Base-by-base conservation (phyloP, 2,888 invertebrate genomes). In the Litoditis marina region DNA sequence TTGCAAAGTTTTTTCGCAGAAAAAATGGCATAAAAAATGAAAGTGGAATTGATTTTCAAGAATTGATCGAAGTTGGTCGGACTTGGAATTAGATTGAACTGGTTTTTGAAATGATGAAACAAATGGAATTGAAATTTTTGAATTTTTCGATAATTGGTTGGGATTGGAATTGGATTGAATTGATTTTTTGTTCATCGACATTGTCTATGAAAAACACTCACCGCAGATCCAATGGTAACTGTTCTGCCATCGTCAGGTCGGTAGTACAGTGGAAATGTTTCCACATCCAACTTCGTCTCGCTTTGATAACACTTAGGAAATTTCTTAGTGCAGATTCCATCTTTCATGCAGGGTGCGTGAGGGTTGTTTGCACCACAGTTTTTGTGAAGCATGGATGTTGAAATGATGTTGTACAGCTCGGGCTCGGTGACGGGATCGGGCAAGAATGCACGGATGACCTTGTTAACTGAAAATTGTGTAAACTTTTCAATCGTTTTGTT, bases 291-390 rank as follows among this genome's bases (percentile, higher is more conserved):
- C 7, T 60, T 34, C 16, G 84, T 85, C 32, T 64, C 68, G 11
- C 69, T 60, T 5, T 32, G 19, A 60, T 79, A 78, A 1, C 69
- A 63, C 60, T 81, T 79, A n/a, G 84, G 84, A 66, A 77, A 85
- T 8, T 70, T 69, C 71, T 85, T 85, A 0, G 77, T 68, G 73
- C 85, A 85, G 1, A 27, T 53, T 8, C 34, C 81, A 50, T 82
- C 71, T n/a, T 65, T 64, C 84, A 84, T 85, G 74, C 84, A 85
- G 1, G 83, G 80, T 30, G 83, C 36, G 5, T 57, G 42, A 27
- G 62, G 60, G 55, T 81, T 80, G 6, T 60, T 27, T 4, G 22
- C 30, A 6, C 78, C 80, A 53, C 79, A 80, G 7, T 74, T 74
- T 0, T 75, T 64, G 64, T 79, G 80, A 2, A 81, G 56, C 77